Evolutionary conservation across 92 coral and sea anemone genomes (phyloP).

Genomic region (Hydrozoanthus gracilis): DNA sequence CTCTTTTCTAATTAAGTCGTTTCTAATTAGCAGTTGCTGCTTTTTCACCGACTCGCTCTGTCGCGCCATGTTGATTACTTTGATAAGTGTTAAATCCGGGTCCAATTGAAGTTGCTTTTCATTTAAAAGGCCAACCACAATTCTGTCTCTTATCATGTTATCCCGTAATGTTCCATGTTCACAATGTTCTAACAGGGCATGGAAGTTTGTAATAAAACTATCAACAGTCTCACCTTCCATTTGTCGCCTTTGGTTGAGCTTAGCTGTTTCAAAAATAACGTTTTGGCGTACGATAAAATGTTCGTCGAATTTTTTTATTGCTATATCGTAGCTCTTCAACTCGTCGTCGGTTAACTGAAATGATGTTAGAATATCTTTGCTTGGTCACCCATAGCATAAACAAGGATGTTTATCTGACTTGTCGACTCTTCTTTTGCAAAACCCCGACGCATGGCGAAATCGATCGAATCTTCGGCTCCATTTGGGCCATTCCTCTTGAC

Average conservation of each 20-base stretch:
- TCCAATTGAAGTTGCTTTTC: not conserved
- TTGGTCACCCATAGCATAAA: too few species aligned
- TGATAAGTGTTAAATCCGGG: not conserved
- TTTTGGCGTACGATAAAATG: not conserved
- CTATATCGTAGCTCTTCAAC: conserved; percentile 36
- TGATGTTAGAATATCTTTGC: too few species aligned
- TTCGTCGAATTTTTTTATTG: not conserved
- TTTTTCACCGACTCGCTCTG: not conserved
- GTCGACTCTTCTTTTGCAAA: too few species aligned
- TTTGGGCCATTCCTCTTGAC: too few species aligned
- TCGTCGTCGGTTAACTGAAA: not conserved
- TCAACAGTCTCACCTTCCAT: conserved; percentile 43
- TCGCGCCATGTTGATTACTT: not conserved
- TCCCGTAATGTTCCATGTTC: conserved; percentile 31
- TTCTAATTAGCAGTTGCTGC: not conserved
- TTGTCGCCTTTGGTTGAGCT: conserved; percentile 48
- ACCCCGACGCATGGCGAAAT: too few species aligned
- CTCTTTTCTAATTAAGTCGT: not conserved
- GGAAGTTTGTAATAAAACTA: conserved; percentile 36
- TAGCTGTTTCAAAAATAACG: conserved; percentile 17
- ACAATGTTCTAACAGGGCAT: conserved; percentile 13
- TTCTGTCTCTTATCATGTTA: conserved; percentile 47
- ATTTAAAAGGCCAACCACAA: not conserved
- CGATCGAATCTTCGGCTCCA: too few species aligned
- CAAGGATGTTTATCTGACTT: too few species aligned